Evolutionary conservation across 2,797 vertebrate species (phyloP).

Genomic region (Spondyliosoma cantharus): DNA sequence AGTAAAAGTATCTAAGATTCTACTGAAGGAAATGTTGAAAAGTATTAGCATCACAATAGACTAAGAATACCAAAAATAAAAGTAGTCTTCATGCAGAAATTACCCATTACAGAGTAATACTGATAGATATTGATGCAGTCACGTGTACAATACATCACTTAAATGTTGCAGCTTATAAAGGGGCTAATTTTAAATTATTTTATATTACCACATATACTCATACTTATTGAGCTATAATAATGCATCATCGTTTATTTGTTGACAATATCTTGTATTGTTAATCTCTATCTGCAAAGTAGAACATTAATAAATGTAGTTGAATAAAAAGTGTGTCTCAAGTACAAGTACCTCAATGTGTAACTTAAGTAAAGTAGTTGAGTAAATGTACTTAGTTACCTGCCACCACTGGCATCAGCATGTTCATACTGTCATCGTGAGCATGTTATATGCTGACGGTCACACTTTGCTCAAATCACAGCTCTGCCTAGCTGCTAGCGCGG

Average conservation of each 20-base stretch:
- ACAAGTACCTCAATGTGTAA: too few relatives aligned
- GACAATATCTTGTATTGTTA: not conserved
- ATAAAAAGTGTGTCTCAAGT: too few relatives aligned
- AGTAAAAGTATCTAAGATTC: not conserved
- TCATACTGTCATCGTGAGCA: not conserved
- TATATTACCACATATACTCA: too few relatives aligned
- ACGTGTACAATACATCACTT: not conserved
- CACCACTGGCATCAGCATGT: not conserved
- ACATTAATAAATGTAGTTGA: too few relatives aligned
- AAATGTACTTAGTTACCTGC: too few relatives aligned
- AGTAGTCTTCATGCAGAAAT: not conserved
- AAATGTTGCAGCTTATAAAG: not conserved
- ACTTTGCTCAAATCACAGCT: not conserved
- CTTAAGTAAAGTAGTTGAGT: too few relatives aligned
- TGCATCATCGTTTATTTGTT: not conserved
- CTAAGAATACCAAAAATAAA: not conserved
- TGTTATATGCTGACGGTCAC: not conserved
- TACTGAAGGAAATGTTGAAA: not conserved
- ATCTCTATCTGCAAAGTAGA: not conserved
- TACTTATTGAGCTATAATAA: too few relatives aligned
- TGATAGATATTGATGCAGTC: too few relatives aligned
- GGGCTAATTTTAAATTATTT: not conserved
- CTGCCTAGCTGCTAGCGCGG: too few relatives aligned
- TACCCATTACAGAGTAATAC: too few relatives aligned
- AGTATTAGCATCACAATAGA: not conserved